Evolutionary conservation across 2,888 invertebrate species (phyloP).

Genomic region (Gasteruption jaculator): DNA sequence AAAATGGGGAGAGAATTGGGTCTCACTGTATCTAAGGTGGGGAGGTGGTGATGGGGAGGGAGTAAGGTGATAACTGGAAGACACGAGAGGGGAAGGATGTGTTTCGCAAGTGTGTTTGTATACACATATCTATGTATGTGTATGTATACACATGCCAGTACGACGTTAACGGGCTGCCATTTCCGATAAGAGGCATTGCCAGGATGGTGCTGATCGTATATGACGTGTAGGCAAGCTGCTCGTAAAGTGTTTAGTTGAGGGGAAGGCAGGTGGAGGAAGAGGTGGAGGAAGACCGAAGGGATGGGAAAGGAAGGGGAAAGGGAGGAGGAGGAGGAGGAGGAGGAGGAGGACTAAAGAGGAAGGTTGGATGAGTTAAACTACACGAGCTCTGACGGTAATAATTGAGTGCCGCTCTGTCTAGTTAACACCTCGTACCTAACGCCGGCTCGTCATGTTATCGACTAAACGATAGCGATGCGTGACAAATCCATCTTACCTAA

Average conservation of each 20-base stretch:
- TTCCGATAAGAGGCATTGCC: constrained; percentile 46
- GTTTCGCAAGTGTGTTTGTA: constrained; percentile 11
- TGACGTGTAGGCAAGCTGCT: constrained; percentile 50
- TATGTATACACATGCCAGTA: no score
- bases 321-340: constrained; percentile 11
- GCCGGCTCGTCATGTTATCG: constrained; percentile 47
- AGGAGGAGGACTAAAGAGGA: constrained; percentile 14
- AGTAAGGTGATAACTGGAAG: background rate
- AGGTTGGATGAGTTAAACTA: constrained; percentile 44
- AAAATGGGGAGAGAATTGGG: no score
- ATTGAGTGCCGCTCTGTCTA: constrained; percentile 52
- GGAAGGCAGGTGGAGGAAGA: constrained; percentile 38
- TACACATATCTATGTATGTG: constrained; percentile 21
- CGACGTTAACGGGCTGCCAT: constrained; percentile 48
- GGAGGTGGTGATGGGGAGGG: constrained; percentile 8
- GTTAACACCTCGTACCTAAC: constrained; percentile 39
- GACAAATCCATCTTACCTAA: constrained; percentile 48
- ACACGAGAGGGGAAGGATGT: constrained; percentile 9
- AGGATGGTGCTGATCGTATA: constrained; percentile 47
- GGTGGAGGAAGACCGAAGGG: constrained; percentile 10
- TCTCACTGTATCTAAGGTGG: no score
- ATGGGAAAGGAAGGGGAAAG: constrained; percentile 8
- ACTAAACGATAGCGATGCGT: constrained; percentile 46
- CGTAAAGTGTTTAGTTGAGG: constrained; percentile 51
- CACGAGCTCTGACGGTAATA: constrained; percentile 51